These are phyloP conservation scores for Hydrocynus forskahlii DNA, from an alignment of 2,797 vertebrate genomes.

Conservation along the genomic window DNA sequence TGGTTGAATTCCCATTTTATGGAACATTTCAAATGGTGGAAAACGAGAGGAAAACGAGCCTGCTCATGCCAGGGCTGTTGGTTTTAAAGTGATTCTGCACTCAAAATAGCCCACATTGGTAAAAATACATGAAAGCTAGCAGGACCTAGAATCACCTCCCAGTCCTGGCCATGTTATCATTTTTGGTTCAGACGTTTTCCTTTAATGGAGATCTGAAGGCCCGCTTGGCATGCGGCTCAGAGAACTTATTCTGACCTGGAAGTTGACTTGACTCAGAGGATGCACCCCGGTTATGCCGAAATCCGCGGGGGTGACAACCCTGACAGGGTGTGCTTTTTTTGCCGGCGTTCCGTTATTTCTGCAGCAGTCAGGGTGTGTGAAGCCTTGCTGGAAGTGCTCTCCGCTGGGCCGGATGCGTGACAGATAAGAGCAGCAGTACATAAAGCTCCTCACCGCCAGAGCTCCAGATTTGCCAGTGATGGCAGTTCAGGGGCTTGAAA, in stretches of 20 bases:
- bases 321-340: conserved; percentile 25
- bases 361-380: conserved; percentile 17
- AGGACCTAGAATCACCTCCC: background rate
- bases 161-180: background rate
- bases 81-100: no score
- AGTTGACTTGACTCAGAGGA: background rate
- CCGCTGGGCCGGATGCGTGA: conserved; percentile 25
- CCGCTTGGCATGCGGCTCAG: background rate
- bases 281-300: background rate
- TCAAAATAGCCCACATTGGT: no score
- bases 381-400: conserved; percentile 19
- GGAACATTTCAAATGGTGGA: no score
- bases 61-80: no score
- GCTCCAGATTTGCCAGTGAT: conserved; percentile 12
- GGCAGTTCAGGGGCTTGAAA: conserved; percentile 33
- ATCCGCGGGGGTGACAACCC: background rate
- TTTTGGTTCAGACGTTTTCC: conserved; percentile 3
- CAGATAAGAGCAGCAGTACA: conserved; percentile 18
- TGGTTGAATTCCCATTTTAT: no score
- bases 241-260: background rate
- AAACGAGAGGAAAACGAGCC: no score
- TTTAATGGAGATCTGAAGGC: background rate
- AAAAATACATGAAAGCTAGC: background rate
- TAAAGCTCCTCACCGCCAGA: conserved; percentile 11
- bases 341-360: conserved; percentile 4